These are phyloP conservation scores for Puma concolor DNA, from an alignment of 2,113 vertebrate genomes.

Conservation along the genomic window DNA sequence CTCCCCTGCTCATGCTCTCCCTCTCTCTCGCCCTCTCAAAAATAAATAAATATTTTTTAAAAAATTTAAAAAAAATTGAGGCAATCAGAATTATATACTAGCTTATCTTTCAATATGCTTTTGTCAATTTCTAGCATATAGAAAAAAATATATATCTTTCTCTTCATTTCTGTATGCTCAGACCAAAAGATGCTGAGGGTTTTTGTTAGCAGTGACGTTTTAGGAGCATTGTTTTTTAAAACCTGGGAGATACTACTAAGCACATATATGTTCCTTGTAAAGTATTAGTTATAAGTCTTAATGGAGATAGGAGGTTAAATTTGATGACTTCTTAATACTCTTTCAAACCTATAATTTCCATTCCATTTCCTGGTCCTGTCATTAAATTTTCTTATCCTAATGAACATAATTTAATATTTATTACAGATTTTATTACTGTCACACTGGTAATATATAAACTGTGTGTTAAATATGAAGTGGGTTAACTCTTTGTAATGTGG, in stretches of 20 bases:
- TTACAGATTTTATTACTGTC: not conserved
- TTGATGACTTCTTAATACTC: not conserved
- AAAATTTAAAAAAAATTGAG: not conserved
- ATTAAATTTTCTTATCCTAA: constrained; percentile 46
- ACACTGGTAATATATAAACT: not conserved
- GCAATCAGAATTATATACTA: not conserved
- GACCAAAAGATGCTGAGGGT: not conserved
- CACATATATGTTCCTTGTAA: not conserved
- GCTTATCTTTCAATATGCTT: not conserved
- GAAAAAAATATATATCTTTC: not conserved
- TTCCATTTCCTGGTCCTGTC: constrained; percentile 13
- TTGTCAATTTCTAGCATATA: not conserved
- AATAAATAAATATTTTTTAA: no score
- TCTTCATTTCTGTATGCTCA: constrained; percentile 3
- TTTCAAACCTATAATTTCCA: not conserved
- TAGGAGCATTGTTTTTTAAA: constrained; percentile 29
- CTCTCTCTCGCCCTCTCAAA: no score
- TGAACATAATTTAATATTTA: constrained; percentile 25
- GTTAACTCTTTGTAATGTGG: not conserved
- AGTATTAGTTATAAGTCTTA: not conserved
- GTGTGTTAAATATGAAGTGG: not conserved
- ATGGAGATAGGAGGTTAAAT: not conserved
- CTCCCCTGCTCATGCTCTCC: no score
- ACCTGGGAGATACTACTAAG: not conserved
- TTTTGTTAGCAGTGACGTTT: constrained; percentile 40